phyloP scores from a whole-genome alignment of 2,888 invertebrate genomes.

The Lasius fuliginosus region DNA sequence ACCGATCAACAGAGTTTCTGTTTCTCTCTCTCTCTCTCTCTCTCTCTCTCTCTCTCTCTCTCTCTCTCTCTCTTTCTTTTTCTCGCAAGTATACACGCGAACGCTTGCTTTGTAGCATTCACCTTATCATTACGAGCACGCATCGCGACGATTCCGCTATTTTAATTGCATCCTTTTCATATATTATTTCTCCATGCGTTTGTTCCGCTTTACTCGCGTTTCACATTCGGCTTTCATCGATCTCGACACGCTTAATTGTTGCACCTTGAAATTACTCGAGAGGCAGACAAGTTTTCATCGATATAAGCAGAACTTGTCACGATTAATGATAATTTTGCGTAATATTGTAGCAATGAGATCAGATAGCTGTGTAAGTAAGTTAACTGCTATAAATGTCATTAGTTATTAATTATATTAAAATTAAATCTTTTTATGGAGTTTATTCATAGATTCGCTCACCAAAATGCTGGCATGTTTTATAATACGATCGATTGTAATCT shows the following conservation, averaged over 20 bases:
- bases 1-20: conserved; percentile 40
- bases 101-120: conserved; percentile 45
- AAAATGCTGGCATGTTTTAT: background rate
- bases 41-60: conserved; percentile 21
- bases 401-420: background rate
- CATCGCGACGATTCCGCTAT: conserved; percentile 54
- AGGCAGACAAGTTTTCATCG: conserved; percentile 25
- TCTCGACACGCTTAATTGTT: conserved; percentile 33
- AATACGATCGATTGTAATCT: background rate
- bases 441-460: background rate
- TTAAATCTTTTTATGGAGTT: background rate
- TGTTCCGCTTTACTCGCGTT: conserved; percentile 45
- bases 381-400: conserved; percentile 15
- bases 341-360: conserved; percentile 15
- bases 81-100: conserved; percentile 10
- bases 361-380: background rate
- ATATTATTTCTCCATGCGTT: conserved; percentile 23
- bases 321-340: conserved; percentile 35
- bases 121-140: conserved; percentile 42
- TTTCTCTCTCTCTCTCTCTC: background rate
- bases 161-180: conserved; percentile 52
- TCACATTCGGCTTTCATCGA: conserved; percentile 42
- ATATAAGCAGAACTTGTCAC: conserved; percentile 20
- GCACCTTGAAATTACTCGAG: conserved; percentile 47
- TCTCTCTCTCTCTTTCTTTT: conserved; percentile 15